phyloP scores from a whole-genome alignment of 2,113 vertebrate species.

The Nothobranchius kuhntae region DNA sequence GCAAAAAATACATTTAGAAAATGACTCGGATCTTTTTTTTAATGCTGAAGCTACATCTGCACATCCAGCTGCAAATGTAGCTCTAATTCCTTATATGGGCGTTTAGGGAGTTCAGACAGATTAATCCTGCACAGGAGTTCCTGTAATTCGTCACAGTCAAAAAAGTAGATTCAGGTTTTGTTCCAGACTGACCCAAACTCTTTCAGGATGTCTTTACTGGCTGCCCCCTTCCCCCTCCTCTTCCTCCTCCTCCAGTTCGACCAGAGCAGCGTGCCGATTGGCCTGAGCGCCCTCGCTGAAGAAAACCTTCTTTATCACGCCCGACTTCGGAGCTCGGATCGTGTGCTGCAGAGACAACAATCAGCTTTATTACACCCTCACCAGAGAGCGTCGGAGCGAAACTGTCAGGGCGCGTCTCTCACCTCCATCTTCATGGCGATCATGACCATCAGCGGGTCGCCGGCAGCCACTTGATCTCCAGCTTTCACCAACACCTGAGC shows the following conservation, averaged over 20 bases:
- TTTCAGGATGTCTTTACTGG: slow-evolving; percentile 38
- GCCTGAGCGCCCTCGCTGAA: slow-evolving; percentile 92
- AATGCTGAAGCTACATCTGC: too few species aligned
- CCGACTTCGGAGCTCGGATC: slow-evolving; percentile 88
- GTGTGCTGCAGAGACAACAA: slow-evolving; percentile 82
- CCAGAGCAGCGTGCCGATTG: slow-evolving; percentile 83
- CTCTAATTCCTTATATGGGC: too few species aligned
- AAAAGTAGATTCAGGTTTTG: background rate
- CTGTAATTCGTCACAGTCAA: too few species aligned
- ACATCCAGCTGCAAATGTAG: too few species aligned
- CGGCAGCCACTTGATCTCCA: slow-evolving; percentile 87
- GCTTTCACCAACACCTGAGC: slow-evolving; percentile 91
- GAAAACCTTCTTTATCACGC: slow-evolving; percentile 88
- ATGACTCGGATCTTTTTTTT: too few species aligned
- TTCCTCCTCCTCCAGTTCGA: slow-evolving; percentile 86
- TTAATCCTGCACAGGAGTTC: too few species aligned
- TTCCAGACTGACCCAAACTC: slow-evolving; percentile 27
- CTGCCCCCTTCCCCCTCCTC: slow-evolving; percentile 27
- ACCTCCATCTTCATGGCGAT: slow-evolving; percentile 99
- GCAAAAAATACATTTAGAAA: too few species aligned
- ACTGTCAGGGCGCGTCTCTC: slow-evolving; percentile 27
- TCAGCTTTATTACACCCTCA: background rate
- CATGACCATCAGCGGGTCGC: slow-evolving; percentile 94
- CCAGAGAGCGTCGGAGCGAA: background rate
- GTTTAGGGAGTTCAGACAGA: too few species aligned